Evolutionary conservation across 2,113 vertebrate species (phyloP).

Genomic region (Zingel zingel): DNA sequence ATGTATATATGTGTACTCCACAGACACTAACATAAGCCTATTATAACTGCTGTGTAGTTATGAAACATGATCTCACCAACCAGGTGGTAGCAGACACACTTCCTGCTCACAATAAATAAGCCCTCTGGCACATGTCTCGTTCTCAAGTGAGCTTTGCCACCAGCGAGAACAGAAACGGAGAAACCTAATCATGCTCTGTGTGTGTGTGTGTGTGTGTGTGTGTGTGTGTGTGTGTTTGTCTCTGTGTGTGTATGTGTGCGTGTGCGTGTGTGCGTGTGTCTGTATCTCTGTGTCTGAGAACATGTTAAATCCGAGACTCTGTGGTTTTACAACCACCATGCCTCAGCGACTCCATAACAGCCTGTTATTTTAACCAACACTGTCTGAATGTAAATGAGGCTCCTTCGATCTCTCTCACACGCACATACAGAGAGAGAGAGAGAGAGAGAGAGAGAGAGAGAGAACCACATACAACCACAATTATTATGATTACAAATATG

Average conservation of each 20-base stretch:
- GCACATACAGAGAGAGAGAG: background rate
- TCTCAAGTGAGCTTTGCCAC: slow-evolving; percentile 13
- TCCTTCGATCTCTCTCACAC: background rate
- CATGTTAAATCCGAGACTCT: slow-evolving; percentile 46
- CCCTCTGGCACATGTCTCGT: slow-evolving; percentile 21
- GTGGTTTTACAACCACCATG: slow-evolving; percentile 44
- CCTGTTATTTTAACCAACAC: slow-evolving; percentile 56
- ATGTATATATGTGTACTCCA: slow-evolving; percentile 12
- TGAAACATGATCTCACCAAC: slow-evolving; percentile 64
- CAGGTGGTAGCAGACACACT: slow-evolving; percentile 55
- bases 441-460: too few species aligned
- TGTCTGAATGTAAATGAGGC: slow-evolving; percentile 38
- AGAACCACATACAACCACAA: slow-evolving; percentile 12
- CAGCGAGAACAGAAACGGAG: slow-evolving; percentile 30
- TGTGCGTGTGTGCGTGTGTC: slow-evolving; percentile 1
- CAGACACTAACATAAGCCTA: slow-evolving; percentile 52
- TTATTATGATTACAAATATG: slow-evolving; percentile 43
- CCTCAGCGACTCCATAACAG: slow-evolving; percentile 41
- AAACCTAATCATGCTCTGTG: slow-evolving; percentile 17
- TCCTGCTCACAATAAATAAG: slow-evolving; percentile 39
- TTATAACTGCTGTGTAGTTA: slow-evolving; percentile 52
- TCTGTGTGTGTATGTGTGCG: background rate
- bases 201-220: background rate
- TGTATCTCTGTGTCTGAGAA: slow-evolving; percentile 21
- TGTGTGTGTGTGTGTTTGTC: slow-evolving; percentile 7